Conservation (phyloP, 2,888 invertebrate species). For the Chrysomela aeneicollis region DNA sequence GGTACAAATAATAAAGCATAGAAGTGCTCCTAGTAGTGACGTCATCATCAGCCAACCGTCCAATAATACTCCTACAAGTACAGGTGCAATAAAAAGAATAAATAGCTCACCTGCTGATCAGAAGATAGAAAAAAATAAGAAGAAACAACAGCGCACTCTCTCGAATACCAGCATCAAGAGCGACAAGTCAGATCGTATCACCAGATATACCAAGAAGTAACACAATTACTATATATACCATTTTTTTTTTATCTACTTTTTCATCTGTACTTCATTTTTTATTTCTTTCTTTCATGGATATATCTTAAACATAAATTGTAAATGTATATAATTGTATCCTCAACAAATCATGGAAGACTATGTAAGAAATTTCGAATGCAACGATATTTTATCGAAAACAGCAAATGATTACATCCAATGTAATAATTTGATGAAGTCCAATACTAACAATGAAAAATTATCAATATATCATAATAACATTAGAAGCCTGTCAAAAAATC, state of each 20-base stretch:
- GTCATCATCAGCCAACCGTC: background rate
- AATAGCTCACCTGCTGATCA: constrained; percentile 2
- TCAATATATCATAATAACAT: background rate
- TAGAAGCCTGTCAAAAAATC: background rate
- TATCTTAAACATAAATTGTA: too few species aligned
- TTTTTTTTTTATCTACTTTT: too few species aligned
- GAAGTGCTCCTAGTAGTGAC: constrained; percentile 1
- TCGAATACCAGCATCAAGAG: constrained; percentile 2
- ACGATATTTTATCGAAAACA: too few species aligned
- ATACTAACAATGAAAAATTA: too few species aligned
- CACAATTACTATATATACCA: background rate
- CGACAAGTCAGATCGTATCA: too few species aligned
- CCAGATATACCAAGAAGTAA: background rate
- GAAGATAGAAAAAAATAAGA: background rate
- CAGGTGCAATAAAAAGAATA: constrained; percentile 8
- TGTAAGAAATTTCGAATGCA: too few species aligned
- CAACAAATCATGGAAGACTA: too few species aligned
- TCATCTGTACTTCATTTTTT: too few species aligned
- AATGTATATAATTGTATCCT: too few species aligned
- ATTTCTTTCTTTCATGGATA: too few species aligned
- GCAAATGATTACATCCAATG: too few species aligned
- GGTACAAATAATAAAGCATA: background rate
- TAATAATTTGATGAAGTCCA: too few species aligned
- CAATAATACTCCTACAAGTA: background rate
- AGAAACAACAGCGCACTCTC: constrained; percentile 10